A percentile compares a stretch with the other conserved stretches of the same genome.
Conservation (phyloP, 2,888 invertebrate genomes). For the Orgyia antiqua region DNA sequence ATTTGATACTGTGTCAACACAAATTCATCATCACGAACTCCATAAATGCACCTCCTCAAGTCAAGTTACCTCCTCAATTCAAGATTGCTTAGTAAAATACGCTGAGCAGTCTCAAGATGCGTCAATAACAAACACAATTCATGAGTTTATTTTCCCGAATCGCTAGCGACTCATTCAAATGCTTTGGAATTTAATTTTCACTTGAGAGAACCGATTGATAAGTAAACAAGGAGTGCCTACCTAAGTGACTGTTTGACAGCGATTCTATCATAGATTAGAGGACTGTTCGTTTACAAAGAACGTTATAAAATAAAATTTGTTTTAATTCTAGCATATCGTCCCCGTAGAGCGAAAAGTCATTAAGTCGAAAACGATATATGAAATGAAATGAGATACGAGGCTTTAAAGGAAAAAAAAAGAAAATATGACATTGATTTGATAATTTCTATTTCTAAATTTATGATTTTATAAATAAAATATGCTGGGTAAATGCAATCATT, state of each 20-base stretch:
- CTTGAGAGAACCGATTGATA: conserved; percentile 15
- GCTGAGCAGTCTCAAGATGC: conserved; percentile 11
- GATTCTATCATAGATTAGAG: neutral
- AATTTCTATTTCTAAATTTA: no score
- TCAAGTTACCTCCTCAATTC: conserved; percentile 4
- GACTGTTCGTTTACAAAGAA: neutral
- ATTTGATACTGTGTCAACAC: neutral
- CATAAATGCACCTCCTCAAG: neutral
- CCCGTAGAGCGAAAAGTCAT: no score
- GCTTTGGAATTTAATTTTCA: conserved; percentile 16
- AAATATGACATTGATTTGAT: no score
- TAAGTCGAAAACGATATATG: no score
- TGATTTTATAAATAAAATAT: no score
- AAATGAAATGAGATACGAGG: no score
- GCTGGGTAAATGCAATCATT: no score
- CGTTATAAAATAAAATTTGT: no score
- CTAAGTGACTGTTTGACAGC: no score
- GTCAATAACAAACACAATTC: conserved; percentile 25
- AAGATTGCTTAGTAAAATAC: conserved; percentile 13
- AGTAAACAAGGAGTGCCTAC: conserved; percentile 17
- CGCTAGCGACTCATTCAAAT: conserved; percentile 10
- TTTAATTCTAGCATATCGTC: no score
- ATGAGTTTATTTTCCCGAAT: conserved; percentile 17
- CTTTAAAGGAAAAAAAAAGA: no score
- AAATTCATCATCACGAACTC: neutral